phyloP scores from a whole-genome alignment of 2,888 invertebrate species.

The Cylindroiulus punctatus region DNA sequence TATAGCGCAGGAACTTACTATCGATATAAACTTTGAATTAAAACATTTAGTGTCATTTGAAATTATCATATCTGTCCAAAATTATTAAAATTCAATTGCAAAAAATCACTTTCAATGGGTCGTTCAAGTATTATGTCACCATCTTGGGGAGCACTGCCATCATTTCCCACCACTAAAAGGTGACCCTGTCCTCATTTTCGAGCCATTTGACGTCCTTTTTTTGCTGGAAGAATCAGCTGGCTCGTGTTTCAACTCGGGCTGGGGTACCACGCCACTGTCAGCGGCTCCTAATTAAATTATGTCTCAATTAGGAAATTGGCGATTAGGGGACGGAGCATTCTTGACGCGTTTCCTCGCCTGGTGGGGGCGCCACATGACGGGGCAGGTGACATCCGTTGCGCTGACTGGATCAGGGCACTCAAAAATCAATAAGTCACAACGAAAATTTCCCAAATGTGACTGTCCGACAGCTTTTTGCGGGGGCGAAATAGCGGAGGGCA shows the following conservation, averaged over 20 bases:
- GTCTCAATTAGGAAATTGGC: conserved; percentile 1
- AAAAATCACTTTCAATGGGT: too few relatives aligned
- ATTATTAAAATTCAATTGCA: too few relatives aligned
- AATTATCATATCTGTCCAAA: too few relatives aligned
- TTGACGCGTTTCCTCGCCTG: background rate
- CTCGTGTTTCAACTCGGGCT: too few relatives aligned
- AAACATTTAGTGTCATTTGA: too few relatives aligned
- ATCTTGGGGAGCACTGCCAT: too few relatives aligned
- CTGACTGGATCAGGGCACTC: background rate
- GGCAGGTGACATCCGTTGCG: background rate
- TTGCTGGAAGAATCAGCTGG: background rate
- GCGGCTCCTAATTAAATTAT: background rate
- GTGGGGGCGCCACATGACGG: background rate
- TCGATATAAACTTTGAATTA: too few relatives aligned
- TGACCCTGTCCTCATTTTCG: background rate
- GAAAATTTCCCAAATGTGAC: background rate
- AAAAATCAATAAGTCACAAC: too few relatives aligned
- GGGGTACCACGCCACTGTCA: background rate
- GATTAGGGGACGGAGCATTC: background rate
- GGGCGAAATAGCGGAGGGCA: background rate
- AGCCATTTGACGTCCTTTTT: background rate
- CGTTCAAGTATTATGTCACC: too few relatives aligned
- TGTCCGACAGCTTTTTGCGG: background rate
- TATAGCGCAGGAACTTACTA: too few relatives aligned
- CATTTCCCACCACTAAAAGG: background rate